Evolutionary conservation across 2,888 invertebrate species (phyloP).

Genomic region (Euplagia quadripunctaria): DNA sequence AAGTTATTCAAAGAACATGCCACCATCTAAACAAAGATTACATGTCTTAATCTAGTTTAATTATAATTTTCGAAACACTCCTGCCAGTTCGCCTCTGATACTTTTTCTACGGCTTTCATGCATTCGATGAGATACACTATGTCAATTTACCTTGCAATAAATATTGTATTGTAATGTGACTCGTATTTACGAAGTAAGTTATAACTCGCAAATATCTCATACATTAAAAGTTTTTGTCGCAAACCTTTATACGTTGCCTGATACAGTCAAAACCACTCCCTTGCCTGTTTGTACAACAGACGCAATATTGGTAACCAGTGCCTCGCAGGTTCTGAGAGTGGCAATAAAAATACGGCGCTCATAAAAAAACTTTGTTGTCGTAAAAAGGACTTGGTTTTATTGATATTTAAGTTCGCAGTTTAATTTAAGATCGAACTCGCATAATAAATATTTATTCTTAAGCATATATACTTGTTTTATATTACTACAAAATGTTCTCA

Average conservation of each 20-base stretch:
- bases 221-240: not conserved
- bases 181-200: not conserved
- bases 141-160: not conserved
- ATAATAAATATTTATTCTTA: not conserved
- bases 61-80: not conserved
- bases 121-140: not conserved
- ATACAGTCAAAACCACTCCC: not conserved
- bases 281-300: no score
- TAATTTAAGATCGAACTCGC: constrained; percentile 8
- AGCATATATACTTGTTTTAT: not conserved
- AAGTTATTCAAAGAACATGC: no score
- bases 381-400: constrained; percentile 34
- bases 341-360: constrained; percentile 43
- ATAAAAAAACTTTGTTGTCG: constrained; percentile 42
- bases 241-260: not conserved
- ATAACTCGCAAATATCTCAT: not conserved
- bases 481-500: no score
- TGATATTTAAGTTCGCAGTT: constrained; percentile 19
- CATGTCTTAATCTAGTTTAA: not conserved
- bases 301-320: constrained; percentile 24
- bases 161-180: not conserved
- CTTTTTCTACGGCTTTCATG: not conserved
- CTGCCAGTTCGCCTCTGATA: not conserved
- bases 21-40: not conserved
- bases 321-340: constrained; percentile 21